A percentile compares a stretch with the other conserved stretches of the same genome.
Conservation (phyloP, 2,113 vertebrate species). For the Megaceryle maxima region DNA sequence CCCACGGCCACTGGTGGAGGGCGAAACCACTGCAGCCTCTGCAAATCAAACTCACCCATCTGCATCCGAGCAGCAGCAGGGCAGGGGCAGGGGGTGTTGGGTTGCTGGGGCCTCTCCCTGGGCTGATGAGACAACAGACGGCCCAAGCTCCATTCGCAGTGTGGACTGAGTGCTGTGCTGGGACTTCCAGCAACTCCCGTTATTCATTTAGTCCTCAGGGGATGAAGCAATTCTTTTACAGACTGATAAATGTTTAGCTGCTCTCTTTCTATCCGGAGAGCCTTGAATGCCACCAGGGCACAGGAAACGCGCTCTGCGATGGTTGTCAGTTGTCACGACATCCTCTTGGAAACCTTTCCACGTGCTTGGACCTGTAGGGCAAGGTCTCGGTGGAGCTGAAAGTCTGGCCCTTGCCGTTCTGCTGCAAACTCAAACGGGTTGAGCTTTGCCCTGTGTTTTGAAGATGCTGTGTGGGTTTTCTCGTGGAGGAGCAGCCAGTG, state of each 20-base stretch:
- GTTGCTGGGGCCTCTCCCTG: not conserved
- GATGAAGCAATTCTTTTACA: not conserved
- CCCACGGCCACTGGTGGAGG: not conserved
- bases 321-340: not conserved
- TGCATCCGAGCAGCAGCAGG: not conserved
- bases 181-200: no score
- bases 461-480: not conserved
- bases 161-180: no score
- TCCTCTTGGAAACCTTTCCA: not conserved
- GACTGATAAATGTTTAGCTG: not conserved
- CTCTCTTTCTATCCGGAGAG: not conserved
- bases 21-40: not conserved
- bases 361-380: accelerated
- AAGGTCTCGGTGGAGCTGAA: not conserved
- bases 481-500: accelerated
- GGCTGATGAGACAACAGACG: no score
- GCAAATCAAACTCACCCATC: not conserved
- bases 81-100: not conserved
- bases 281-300: not conserved
- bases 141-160: no score
- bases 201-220: no score
- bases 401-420: accelerated
- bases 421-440: not conserved
- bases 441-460: not conserved
- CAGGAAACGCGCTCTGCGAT: accelerated